Evolutionary conservation across 1,140 invertebrate genomes (phyloP).

Genomic region (Brachionus koreanus): DNA sequence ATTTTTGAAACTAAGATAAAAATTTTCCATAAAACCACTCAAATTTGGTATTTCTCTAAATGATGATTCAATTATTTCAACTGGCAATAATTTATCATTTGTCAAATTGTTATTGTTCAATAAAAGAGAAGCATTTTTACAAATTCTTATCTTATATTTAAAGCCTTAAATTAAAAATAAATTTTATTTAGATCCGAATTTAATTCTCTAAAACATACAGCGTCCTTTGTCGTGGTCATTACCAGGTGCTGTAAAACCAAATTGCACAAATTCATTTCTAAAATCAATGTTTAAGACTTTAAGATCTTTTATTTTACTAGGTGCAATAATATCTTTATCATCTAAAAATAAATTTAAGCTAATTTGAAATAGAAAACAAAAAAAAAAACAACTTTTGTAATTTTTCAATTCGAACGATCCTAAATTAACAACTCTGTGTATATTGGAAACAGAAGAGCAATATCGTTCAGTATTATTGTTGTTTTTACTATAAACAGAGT

Average conservation of each 20-base stretch:
- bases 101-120: neutral
- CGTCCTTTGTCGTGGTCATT: neutral
- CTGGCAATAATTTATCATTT: neutral
- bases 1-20: neutral
- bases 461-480: neutral
- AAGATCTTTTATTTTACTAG: slow-evolving; percentile 25
- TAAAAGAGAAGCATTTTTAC: neutral
- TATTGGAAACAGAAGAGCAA: neutral
- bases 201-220: neutral
- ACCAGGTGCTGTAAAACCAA: slow-evolving; percentile 7
- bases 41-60: neutral
- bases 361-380: neutral
- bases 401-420: neutral
- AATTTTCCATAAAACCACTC: neutral
- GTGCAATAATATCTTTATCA: neutral
- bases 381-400: neutral
- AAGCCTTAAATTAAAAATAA: neutral
- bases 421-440: neutral
- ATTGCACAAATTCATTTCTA: neutral
- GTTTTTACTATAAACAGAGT: neutral
- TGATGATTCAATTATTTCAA: neutral
- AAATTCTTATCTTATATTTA: neutral
- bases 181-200: neutral
- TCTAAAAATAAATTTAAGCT: neutral
- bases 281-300: neutral